Evolutionary conservation across 64 coral and sea anemone species (phyloP), one percentile per base, ranked within the genome.

Genomic region (Porites lutea): DNA sequence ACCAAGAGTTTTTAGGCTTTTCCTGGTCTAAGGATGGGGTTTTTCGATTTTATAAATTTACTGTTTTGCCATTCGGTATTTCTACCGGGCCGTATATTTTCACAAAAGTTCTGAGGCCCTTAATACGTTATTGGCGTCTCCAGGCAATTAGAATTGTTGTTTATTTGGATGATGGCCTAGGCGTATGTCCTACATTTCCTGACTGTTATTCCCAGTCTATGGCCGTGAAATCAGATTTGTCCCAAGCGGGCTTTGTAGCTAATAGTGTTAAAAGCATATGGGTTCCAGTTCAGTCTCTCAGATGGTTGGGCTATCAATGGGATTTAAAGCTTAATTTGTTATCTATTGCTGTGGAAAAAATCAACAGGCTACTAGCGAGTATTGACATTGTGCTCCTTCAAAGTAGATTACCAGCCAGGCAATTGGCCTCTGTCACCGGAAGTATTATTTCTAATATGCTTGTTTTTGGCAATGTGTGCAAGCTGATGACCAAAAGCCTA

Each of bases 381-480:
- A 23, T 81, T 15, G 52, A 81, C 54, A 54, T 10, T 81, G 21
- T 58, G 27, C 78, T 81, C 13, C 54, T 57, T 57, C 54, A 57
- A 57, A 67, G 70, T 47, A 89, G 65, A 54, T 49, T 92, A 60
- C 68, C 81, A 51, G 89, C 93, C 47, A 95, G 93, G 77, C 71
- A 87, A 78, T 63, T 95, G 69, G 94, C 94, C 15, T 71, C 80
- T 70, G 14, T 92, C 5, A 82, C 83, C 8, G 94, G 89, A 14
- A 13, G 59, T 46, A 82, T 92, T 49, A 82, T 88, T 80, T 91
- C 89, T 13, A 92, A 88, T 63, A 60, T 80, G 44, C 80, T 88
- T 22, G 94, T 92, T 46, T 91, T 95, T 87, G 89, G 89, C 16
- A 91, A 81, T 6, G 54, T 95, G 27, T 91, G 74, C 11, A 91